A percentile compares a stretch with the other conserved stretches of the same genome.
These are phyloP conservation scores for Chiridota heheva DNA, from an alignment of 35 echinoderm and acorn worm genomes.

Conservation along the genomic window DNA sequence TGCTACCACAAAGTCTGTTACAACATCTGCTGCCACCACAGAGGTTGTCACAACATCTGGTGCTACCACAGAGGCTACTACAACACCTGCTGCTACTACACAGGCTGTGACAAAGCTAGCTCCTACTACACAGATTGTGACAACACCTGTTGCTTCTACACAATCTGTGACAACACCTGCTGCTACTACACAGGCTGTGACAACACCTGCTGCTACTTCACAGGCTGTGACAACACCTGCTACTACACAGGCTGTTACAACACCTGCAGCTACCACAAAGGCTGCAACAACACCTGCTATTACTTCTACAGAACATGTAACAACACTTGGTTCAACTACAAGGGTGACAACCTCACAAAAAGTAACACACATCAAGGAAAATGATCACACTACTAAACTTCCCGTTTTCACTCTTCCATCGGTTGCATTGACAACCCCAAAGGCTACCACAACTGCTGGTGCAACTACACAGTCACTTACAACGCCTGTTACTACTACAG, in stretches of 20 bases:
- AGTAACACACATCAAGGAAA: not conserved
- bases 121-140: not conserved
- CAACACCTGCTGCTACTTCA: not conserved
- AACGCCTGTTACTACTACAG: conserved; percentile 1
- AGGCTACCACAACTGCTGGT: not conserved
- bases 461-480: conserved; percentile 20
- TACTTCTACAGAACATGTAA: not conserved
- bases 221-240: not conserved
- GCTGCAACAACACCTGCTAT: not conserved
- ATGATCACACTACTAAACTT: not conserved
- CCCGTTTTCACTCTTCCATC: conserved; percentile 22
- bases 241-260: conserved; percentile 6
- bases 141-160: not conserved
- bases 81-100: conserved; percentile 23
- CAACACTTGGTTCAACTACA: too few species aligned
- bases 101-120: not conserved
- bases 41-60: too few species aligned
- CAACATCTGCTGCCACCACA: too few species aligned
- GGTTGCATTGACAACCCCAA: not conserved
- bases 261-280: not conserved
- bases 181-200: not conserved
- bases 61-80: not conserved
- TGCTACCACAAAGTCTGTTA: not conserved
- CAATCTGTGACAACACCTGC: not conserved
- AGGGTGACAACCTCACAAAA: not conserved